Conservation (phyloP, 2,888 invertebrate genomes). For the Polydrusus pterygomalis region DNA sequence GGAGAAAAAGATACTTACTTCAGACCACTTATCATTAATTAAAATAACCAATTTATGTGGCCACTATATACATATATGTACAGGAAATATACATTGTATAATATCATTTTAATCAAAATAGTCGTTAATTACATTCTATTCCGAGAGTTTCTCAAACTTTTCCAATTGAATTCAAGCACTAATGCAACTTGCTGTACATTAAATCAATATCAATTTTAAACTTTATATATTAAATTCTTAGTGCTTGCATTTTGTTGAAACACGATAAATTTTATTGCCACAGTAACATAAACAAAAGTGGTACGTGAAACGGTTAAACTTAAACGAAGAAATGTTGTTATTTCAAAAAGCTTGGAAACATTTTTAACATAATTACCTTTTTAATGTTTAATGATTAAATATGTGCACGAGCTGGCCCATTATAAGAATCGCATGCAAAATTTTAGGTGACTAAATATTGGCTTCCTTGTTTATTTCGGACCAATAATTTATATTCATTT, state of each 20-base stretch:
- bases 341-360: too few relatives aligned
- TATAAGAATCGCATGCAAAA: too few relatives aligned
- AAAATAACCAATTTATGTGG: too few relatives aligned
- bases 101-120: not conserved
- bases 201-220: constrained; percentile 20
- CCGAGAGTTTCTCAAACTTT: not conserved
- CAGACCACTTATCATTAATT: too few relatives aligned
- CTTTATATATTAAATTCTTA: constrained; percentile 19
- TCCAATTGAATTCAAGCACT: not conserved
- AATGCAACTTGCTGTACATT: constrained; percentile 1
- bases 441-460: too few relatives aligned
- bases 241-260: constrained; percentile 1
- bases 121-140: not conserved
- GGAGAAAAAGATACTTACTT: too few relatives aligned
- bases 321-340: not conserved
- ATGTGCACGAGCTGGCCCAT: too few relatives aligned
- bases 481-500: too few relatives aligned
- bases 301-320: not conserved
- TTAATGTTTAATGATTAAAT: not conserved
- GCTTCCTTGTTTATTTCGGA: too few relatives aligned
- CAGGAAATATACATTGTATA: not conserved
- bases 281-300: not conserved
- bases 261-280: constrained; percentile 3
- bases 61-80: too few relatives aligned
- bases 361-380: too few relatives aligned